Evolutionary conservation across 2,888 invertebrate genomes (phyloP).

Genomic region (Macrosoma leucophasiata): DNA sequence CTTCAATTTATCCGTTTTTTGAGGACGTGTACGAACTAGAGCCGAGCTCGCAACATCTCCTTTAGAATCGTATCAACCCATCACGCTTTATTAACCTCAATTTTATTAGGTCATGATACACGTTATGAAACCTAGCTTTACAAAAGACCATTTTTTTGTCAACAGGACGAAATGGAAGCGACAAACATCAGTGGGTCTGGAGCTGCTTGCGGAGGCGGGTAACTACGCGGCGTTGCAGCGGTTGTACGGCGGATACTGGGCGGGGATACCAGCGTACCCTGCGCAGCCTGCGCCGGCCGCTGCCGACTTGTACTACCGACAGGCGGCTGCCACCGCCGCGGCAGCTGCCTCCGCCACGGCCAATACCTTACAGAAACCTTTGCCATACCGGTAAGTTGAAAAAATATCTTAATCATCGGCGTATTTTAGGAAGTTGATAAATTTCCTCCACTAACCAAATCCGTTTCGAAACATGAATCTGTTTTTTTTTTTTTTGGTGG

Average conservation of each 20-base stretch:
- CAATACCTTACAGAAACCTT: conserved; percentile 89
- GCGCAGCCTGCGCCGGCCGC: conserved; percentile 81
- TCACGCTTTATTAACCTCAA: no score
- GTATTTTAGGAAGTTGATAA: no score
- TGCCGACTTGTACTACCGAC: conserved; percentile 88
- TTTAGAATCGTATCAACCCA: no score
- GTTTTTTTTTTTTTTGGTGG: no score
- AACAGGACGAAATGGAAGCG: conserved; percentile 99
- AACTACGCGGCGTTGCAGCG: conserved; percentile 99
- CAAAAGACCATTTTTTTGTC: conserved; percentile 20
- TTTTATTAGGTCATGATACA: no score
- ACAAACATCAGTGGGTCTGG: conserved; percentile 97
- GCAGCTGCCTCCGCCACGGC: conserved; percentile 74
- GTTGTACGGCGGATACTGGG: conserved; percentile 87
- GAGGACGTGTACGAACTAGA: no score
- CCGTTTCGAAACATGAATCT: no score
- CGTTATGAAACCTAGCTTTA: no score
- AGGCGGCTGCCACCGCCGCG: conserved; percentile 85
- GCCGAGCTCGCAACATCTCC: no score
- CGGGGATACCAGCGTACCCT: conserved; percentile 80
- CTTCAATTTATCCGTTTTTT: no score
- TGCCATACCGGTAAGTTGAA: conserved; percentile 80
- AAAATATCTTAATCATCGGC: neutral
- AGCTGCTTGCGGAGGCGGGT: conserved; percentile 96
- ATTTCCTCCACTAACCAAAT: no score